These are phyloP conservation scores for Eubucco bourcierii DNA, from an alignment of 2,113 vertebrate species.

Conservation along the genomic window DNA sequence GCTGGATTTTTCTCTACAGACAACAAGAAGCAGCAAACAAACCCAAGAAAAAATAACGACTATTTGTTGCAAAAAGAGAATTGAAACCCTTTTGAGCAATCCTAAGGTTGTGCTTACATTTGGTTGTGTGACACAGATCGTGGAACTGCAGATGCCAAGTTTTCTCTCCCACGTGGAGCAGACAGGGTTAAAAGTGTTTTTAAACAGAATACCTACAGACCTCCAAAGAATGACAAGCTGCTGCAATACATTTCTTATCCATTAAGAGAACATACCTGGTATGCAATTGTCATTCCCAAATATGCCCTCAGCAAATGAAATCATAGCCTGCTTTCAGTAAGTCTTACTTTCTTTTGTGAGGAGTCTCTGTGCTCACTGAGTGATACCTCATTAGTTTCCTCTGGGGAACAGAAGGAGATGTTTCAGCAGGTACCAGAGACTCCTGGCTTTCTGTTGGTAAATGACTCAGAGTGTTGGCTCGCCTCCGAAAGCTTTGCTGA, in stretches of 20 bases:
- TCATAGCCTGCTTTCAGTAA: conserved; percentile 39
- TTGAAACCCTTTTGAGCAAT: accelerated
- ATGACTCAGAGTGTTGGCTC: conserved; percentile 90
- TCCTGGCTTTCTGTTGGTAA: conserved; percentile 74
- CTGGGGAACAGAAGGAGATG: conserved; percentile 75
- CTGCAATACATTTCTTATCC: background rate
- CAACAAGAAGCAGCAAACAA: background rate
- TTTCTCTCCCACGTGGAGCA: background rate
- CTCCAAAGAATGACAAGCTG: background rate
- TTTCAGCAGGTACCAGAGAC: conserved; percentile 57
- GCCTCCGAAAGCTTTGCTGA: conserved; percentile 81
- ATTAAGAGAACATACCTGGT: conserved; percentile 17
- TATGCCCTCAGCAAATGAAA: background rate
- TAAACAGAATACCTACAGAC: background rate
- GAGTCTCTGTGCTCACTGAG: conserved; percentile 95
- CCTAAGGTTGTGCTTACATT: background rate
- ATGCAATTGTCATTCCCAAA: background rate
- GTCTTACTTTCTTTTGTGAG: conserved; percentile 89
- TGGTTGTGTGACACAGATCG: background rate
- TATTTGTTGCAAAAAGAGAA: background rate
- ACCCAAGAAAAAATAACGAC: background rate
- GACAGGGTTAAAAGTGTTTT: background rate
- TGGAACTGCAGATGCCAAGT: background rate
- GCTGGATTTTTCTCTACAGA: background rate
- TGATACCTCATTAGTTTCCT: conserved; percentile 94